phyloP scores from a whole-genome alignment of 23 tunicate species.

The Ascidia mentula region DNA sequence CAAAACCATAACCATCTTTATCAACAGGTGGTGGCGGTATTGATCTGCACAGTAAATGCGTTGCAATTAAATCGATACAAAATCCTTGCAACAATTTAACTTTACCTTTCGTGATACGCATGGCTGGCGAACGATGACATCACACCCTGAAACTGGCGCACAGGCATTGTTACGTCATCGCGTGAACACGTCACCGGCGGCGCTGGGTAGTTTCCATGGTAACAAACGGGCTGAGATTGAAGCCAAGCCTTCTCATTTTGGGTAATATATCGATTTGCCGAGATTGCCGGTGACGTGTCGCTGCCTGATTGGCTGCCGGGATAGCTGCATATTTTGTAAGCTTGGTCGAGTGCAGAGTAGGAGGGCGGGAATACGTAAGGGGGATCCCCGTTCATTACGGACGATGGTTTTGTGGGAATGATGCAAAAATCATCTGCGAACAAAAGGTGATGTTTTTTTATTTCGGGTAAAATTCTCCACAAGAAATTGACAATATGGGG shows the following conservation, averaged over 20 bases:
- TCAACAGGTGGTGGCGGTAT: slow-evolving; percentile 6
- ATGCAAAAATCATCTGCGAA: slow-evolving; percentile 25
- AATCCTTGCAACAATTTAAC: not conserved
- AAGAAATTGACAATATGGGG: not conserved
- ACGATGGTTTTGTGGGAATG: slow-evolving; percentile 22
- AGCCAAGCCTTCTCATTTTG: not conserved
- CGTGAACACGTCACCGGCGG: not conserved
- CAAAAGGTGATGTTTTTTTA: not conserved
- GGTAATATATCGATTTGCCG: not conserved
- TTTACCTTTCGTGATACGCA: not conserved
- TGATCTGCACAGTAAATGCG: not conserved
- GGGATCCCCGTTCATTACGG: not conserved
- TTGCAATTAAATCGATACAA: not conserved
- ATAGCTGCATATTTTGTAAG: slow-evolving; percentile 3
- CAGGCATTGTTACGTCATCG: not conserved
- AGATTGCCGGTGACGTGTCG: not conserved
- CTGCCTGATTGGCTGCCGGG: slow-evolving; percentile 8
- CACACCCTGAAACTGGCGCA: not conserved
- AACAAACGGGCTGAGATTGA: not conserved
- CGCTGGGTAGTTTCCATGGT: slow-evolving; percentile 14
- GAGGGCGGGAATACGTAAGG: slow-evolving; percentile 8
- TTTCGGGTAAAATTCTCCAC: not conserved
- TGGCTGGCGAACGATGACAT: not conserved
- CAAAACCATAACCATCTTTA: not conserved
- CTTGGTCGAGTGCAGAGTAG: slow-evolving; percentile 7